A percentile compares a stretch with the other conserved stretches of the same genome.
phyloP scores from a whole-genome alignment of 2,888 invertebrate genomes.

The Alloplasta piceator region DNA sequence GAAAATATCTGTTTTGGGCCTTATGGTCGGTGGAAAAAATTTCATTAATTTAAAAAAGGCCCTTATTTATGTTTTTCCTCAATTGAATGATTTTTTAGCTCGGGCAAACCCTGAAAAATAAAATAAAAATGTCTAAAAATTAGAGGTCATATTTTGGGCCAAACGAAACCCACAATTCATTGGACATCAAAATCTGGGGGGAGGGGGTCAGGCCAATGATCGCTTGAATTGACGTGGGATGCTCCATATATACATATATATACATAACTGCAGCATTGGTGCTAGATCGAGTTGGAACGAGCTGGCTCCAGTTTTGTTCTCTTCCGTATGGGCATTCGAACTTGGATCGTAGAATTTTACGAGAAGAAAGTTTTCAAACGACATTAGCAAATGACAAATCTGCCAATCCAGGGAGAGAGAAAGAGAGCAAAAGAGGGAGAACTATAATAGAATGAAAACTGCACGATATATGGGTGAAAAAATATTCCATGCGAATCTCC shows the following conservation, averaged over 20 bases:
- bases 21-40: no score
- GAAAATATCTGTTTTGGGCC: no score
- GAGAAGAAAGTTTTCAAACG: constrained; percentile 74
- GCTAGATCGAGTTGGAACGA: constrained; percentile 47
- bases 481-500: constrained; percentile 11
- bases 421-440: background rate
- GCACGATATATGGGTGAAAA: background rate
- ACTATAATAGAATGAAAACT: background rate
- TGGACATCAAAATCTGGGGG: no score
- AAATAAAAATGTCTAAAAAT: no score
- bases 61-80: no score
- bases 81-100: no score
- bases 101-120: no score
- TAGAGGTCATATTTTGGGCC: no score
- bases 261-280: constrained; percentile 33
- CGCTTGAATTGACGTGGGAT: no score
- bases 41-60: no score
- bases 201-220: no score
- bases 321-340: constrained; percentile 53
- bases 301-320: background rate
- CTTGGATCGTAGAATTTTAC: constrained; percentile 77
- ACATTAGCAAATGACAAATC: constrained; percentile 50
- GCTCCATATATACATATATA: background rate
- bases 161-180: no score
- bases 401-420: constrained; percentile 21